Percentiles rank a stretch among this genome's conserved stretches.
Evolutionary conservation across 2,113 vertebrate species (phyloP).

Genomic region (Macquaria ambigua): DNA sequence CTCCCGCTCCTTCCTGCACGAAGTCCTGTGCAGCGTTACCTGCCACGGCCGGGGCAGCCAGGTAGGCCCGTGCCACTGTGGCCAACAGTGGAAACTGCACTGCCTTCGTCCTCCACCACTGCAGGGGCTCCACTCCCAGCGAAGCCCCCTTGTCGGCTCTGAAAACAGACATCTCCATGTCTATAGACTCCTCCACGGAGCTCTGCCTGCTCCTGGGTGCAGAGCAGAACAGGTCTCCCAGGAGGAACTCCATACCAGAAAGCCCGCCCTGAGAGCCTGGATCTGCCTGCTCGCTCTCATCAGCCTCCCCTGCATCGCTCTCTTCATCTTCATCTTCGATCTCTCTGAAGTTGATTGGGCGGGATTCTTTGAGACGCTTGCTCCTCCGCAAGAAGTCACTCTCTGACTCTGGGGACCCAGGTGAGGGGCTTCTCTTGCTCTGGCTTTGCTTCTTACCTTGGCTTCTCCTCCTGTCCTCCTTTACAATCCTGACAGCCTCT

Average conservation of each 20-base stretch:
- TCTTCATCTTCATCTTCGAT: conserved; percentile 34
- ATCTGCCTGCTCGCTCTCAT: conserved; percentile 42
- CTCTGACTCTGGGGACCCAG: conserved; percentile 58
- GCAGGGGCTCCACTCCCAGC: conserved; percentile 81
- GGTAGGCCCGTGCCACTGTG: conserved; percentile 70
- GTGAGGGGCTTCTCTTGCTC: conserved; percentile 70
- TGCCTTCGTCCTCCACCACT: conserved; percentile 84
- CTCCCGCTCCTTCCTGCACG: conserved; percentile 50
- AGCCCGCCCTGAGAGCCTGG: conserved; percentile 47
- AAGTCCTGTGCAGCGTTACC: conserved; percentile 69
- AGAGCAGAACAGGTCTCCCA: conserved; percentile 81
- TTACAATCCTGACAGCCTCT: conserved; percentile 77
- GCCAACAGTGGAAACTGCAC: conserved; percentile 83
- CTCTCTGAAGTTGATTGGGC: conserved; percentile 65
- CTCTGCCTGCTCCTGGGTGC: conserved; percentile 53
- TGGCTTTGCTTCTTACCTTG: background rate
- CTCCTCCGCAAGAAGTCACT: conserved; percentile 59
- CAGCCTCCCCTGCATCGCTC: conserved; percentile 35
- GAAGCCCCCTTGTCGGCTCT: conserved; percentile 77
- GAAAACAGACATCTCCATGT: conserved; percentile 82
- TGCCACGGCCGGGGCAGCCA: conserved; percentile 79
- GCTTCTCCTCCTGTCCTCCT: conserved; percentile 44
- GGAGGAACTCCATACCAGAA: conserved; percentile 83
- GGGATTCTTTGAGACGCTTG: conserved; percentile 71
- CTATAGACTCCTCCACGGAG: conserved; percentile 80